Evolutionary conservation across 2,888 invertebrate genomes (phyloP).

Genomic region (Atrina japonica): DNA sequence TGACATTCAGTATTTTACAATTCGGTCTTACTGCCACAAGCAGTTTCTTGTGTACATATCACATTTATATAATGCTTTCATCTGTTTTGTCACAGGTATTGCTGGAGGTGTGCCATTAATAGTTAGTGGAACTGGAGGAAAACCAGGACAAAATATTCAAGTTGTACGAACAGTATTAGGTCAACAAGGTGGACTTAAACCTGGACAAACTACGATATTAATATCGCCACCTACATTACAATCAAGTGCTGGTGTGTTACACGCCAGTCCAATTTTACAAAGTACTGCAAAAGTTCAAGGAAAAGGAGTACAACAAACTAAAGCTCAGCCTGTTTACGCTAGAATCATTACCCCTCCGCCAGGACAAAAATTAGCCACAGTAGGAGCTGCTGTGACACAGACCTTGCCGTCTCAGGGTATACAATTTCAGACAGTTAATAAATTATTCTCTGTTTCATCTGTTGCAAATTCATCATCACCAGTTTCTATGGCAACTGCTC

Average conservation of each 20-base stretch:
- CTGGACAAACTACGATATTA: conserved; percentile 77
- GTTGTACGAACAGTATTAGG: conserved; percentile 77
- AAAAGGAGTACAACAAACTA: conserved; percentile 66
- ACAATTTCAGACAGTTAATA: conserved; percentile 56
- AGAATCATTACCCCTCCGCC: conserved; percentile 77
- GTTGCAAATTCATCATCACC: conserved; percentile 23
- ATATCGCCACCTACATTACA: conserved; percentile 75
- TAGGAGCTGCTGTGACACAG: conserved; percentile 43
- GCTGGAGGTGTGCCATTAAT: conserved; percentile 42
- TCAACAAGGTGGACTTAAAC: conserved; percentile 75
- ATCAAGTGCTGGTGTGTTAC: conserved; percentile 56
- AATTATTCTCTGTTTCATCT: conserved; percentile 45
- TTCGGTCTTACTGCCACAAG: no score
- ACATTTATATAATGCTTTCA: no score
- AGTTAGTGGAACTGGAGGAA: conserved; percentile 59
- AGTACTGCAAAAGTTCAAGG: conserved; percentile 58
- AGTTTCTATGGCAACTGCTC: conserved; percentile 20
- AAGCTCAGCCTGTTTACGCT: conserved; percentile 76
- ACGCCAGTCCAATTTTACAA: conserved; percentile 65
- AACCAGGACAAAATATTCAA: conserved; percentile 73
- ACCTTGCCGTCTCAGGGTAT: conserved; percentile 42
- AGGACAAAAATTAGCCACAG: conserved; percentile 68
- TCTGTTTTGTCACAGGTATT: conserved; percentile 39
- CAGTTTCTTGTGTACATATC: no score
- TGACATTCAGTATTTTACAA: no score